A percentile compares a stretch with the other conserved stretches of the same genome.
Evolutionary conservation across 2,888 invertebrate genomes (phyloP).

Genomic region (Brachypterus glaber): DNA sequence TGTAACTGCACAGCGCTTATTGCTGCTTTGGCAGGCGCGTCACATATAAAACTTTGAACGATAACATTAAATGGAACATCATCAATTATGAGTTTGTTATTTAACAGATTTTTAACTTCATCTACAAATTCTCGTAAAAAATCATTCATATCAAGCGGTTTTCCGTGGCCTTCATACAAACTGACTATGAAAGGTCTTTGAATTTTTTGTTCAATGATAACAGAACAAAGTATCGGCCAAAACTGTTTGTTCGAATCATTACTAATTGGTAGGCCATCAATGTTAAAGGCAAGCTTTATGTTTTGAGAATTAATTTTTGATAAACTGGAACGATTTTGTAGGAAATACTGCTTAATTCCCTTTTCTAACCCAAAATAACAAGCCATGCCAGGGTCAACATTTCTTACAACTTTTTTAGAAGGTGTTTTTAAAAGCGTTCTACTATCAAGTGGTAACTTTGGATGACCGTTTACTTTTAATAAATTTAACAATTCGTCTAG

Average conservation of each 20-base stretch:
- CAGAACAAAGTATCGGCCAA: neutral
- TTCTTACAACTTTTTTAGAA: neutral
- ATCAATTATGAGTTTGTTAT: neutral
- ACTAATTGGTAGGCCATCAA: neutral
- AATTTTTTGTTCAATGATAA: neutral
- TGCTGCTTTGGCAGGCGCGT: neutral
- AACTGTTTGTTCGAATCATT: neutral
- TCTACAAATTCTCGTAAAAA: neutral
- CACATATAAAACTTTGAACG: neutral
- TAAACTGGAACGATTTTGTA: too few species aligned
- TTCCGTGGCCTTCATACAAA: neutral
- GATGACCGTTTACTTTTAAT: neutral
- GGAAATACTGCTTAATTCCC: neutral
- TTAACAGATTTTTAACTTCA: neutral
- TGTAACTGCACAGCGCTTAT: neutral
- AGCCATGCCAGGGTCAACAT: neutral
- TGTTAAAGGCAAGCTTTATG: neutral
- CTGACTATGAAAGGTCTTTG: neutral
- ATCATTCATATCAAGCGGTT: neutral
- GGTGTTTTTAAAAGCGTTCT: neutral
- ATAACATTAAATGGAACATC: neutral
- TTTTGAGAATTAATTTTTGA: too few species aligned
- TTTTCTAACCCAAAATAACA: neutral
- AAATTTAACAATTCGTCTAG: neutral
- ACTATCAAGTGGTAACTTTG: neutral